A percentile compares a stretch with the other conserved stretches of the same genome.
phyloP scores from a whole-genome alignment of 2,797 vertebrate species.

The Borostomias antarcticus region DNA sequence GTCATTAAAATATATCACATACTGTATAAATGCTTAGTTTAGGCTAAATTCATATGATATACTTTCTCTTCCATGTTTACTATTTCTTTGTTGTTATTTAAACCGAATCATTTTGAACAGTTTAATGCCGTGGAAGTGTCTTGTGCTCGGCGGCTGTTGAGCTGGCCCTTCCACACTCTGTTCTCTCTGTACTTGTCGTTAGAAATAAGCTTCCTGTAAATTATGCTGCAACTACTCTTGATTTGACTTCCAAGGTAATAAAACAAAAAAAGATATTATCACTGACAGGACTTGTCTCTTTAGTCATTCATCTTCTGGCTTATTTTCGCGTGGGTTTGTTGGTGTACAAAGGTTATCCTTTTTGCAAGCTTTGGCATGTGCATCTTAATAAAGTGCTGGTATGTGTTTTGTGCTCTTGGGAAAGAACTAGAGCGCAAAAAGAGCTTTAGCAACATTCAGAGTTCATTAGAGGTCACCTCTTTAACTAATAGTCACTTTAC shows the following conservation, averaged over 20 bases:
- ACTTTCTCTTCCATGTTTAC: neutral
- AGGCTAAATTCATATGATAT: conserved; percentile 2
- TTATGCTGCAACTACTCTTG: conserved; percentile 44
- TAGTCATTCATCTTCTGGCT: no score
- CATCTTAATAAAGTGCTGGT: no score
- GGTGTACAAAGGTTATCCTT: no score
- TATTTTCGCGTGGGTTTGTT: neutral
- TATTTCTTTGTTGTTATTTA: neutral
- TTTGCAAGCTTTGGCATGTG: no score
- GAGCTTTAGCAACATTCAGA: no score
- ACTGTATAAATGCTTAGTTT: conserved; percentile 25
- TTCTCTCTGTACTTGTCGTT: conserved; percentile 28
- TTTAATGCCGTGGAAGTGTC: no score
- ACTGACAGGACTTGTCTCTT: conserved; percentile 5
- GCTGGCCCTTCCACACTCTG: neutral
- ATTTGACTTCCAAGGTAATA: conserved; percentile 56
- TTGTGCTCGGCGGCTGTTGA: no score
- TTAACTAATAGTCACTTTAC: neutral
- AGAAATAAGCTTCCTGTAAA: conserved; percentile 49
- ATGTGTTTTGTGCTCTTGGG: no score
- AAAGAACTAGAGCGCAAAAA: no score
- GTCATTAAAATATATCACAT: conserved; percentile 24
- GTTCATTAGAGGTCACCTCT: neutral
- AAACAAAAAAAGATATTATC: conserved; percentile 37
- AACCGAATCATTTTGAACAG: conserved; percentile 1